Evolutionary conservation across 2,888 invertebrate species (phyloP).

Genomic region (Phanerotoma sp.): DNA sequence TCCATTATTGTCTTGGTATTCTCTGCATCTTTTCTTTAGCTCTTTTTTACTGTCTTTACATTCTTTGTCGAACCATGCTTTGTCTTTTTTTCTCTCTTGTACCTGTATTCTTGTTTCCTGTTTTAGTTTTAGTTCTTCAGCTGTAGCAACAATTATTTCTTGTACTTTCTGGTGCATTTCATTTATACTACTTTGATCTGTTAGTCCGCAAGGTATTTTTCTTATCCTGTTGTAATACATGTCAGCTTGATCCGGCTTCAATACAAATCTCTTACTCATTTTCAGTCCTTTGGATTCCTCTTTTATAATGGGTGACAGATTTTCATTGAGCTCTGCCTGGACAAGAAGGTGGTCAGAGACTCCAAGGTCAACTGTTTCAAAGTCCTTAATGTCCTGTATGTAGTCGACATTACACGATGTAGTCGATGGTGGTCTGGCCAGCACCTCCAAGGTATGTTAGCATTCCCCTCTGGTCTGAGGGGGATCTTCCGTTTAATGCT

Average conservation of each 20-base stretch:
- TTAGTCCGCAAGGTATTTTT: not conserved
- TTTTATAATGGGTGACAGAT: not conserved
- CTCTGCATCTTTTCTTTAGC: not conserved
- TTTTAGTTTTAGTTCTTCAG: not conserved
- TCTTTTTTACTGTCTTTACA: not conserved
- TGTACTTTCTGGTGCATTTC: not conserved
- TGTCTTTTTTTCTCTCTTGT: not conserved
- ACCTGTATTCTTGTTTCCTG: not conserved
- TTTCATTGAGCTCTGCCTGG: not conserved
- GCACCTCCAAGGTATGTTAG: not conserved
- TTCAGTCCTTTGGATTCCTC: not conserved
- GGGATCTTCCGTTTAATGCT: not conserved
- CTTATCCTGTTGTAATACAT: not conserved
- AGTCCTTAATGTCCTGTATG: not conserved
- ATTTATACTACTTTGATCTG: not conserved
- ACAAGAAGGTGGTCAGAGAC: conserved; percentile 10
- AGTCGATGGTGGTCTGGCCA: not conserved
- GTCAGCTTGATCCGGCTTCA: no score
- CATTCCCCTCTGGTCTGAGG: not conserved
- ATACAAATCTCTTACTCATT: not conserved
- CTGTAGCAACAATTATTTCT: not conserved
- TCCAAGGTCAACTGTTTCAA: not conserved
- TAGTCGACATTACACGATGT: not conserved
- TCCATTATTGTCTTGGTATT: not conserved
- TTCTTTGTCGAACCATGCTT: not conserved